These are phyloP conservation scores for Achatina immaculata DNA, from an alignment of 1,140 invertebrate species.

Conservation along the genomic window DNA sequence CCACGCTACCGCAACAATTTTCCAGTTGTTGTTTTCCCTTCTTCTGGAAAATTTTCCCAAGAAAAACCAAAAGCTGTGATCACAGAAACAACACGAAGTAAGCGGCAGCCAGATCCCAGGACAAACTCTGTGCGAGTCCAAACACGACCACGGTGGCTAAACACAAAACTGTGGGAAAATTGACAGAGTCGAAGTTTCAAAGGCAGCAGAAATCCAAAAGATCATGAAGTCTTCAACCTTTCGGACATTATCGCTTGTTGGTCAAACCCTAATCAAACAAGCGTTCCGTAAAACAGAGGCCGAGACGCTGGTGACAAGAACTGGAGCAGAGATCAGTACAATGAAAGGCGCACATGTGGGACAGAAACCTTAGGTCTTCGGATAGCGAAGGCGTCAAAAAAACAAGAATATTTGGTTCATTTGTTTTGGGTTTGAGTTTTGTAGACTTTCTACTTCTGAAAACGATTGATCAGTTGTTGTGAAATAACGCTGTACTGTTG, in stretches of 20 bases:
- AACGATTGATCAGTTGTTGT: background rate
- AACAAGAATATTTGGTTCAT: background rate
- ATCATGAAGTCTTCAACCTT: conserved; percentile 11
- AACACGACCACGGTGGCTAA: background rate
- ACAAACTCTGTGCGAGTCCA: background rate
- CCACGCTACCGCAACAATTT: no score
- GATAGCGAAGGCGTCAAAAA: background rate
- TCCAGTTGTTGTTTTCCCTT: background rate
- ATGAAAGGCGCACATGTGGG: background rate
- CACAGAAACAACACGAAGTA: background rate
- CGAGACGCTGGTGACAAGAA: background rate
- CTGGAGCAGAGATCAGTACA: background rate
- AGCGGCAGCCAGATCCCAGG: background rate
- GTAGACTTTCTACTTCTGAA: background rate
- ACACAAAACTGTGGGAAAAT: conserved; percentile 2
- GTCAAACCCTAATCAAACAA: conserved; percentile 2
- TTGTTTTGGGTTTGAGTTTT: background rate
- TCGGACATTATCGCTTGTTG: conserved; percentile 13
- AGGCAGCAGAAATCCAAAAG: background rate
- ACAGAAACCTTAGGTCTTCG: background rate
- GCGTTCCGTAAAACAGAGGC: background rate
- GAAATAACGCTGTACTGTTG: background rate
- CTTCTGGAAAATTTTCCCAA: background rate
- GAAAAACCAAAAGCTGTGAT: background rate
- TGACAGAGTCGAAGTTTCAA: background rate